Evolutionary conservation across 2,113 vertebrate species (phyloP).

Genomic region (Erythrocercus mccallii): DNA sequence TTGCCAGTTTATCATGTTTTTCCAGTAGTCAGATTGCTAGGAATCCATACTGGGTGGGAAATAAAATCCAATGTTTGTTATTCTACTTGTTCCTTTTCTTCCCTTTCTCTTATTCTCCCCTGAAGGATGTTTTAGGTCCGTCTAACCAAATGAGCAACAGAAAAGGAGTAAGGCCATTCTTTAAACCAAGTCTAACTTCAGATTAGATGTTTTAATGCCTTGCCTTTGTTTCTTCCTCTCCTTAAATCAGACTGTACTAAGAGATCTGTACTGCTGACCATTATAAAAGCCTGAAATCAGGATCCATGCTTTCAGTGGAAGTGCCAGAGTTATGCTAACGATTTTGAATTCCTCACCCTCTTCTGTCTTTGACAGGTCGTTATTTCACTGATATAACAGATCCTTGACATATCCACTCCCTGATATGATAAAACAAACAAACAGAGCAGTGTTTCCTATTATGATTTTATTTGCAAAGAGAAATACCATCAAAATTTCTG

Average conservation of each 20-base stretch:
- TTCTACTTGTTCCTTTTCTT: background rate
- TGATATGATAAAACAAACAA: background rate
- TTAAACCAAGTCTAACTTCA: background rate
- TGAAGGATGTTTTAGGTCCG: background rate
- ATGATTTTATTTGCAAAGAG: background rate
- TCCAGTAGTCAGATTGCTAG: background rate
- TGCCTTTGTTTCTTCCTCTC: background rate
- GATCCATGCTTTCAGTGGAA: background rate
- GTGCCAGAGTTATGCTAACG: background rate
- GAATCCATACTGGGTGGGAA: background rate
- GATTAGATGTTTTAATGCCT: background rate
- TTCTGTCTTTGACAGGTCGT: background rate
- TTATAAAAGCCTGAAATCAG: background rate
- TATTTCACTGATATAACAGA: background rate
- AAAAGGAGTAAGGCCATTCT: background rate
- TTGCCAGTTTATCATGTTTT: background rate
- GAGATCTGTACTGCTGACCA: background rate
- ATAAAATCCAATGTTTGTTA: accelerated
- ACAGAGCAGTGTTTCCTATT: background rate
- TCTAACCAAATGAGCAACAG: background rate
- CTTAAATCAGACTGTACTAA: background rate
- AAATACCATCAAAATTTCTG: background rate
- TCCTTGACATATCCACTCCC: background rate
- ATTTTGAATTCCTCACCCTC: background rate
- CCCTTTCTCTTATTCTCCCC: background rate